These are phyloP conservation scores for Aldrovandia affinis DNA, from an alignment of 2,797 vertebrate species.

Conservation along the genomic window DNA sequence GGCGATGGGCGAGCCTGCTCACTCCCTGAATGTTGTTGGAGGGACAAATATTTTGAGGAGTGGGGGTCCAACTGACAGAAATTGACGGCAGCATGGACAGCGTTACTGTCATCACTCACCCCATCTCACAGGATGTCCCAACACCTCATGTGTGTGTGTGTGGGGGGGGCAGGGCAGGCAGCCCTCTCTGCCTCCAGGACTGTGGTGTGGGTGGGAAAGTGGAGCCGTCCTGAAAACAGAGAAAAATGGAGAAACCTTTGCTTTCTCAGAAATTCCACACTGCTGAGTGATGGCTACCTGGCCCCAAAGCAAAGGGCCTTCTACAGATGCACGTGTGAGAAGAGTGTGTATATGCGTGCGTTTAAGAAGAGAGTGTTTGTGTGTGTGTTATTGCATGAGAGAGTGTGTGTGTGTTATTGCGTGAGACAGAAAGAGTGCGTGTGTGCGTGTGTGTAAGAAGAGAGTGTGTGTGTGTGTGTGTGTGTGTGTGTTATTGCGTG, in stretches of 20 bases:
- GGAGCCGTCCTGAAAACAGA: not conserved
- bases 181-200: not conserved
- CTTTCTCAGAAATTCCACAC: not conserved
- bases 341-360: not conserved
- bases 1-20: slow-evolving; percentile 22
- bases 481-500: not conserved
- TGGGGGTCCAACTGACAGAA: not conserved
- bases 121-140: not conserved
- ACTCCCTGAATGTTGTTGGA: not conserved
- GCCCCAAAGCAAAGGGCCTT: not conserved
- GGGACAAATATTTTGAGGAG: not conserved
- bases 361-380: too few species aligned
- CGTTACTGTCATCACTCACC: slow-evolving; percentile 1
- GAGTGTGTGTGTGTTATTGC: too few species aligned
- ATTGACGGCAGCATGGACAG: not conserved
- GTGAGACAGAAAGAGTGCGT: too few species aligned
- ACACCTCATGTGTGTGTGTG: not conserved
- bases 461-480: not conserved
- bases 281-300: not conserved
- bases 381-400: too few species aligned
- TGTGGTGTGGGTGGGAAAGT: not conserved
- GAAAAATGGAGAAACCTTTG: not conserved
- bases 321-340: too few species aligned
- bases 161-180: not conserved
- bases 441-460: not conserved